Percentiles rank a stretch among this genome's conserved stretches.
Conservation (phyloP, 2,888 invertebrate species). For the Tetheella fluctuosa region DNA sequence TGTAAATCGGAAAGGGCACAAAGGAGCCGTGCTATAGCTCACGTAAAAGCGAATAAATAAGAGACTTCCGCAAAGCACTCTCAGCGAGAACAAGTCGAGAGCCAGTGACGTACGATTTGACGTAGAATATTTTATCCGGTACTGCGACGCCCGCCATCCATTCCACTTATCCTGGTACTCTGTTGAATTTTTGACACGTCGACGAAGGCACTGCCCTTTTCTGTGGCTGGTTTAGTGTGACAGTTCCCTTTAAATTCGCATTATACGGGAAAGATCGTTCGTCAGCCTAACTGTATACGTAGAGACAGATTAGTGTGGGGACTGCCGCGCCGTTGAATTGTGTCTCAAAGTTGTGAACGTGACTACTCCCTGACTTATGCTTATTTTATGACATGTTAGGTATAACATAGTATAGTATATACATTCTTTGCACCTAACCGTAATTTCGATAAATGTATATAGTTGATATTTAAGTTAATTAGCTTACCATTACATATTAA, state of each 20-base stretch:
- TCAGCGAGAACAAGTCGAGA: slow-evolving; percentile 74
- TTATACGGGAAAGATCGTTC: slow-evolving; percentile 59
- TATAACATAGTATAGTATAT: neutral
- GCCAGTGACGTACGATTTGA: slow-evolving; percentile 82
- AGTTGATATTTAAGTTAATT: neutral
- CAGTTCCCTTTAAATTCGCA: slow-evolving; percentile 74
- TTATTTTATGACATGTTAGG: slow-evolving; percentile 11
- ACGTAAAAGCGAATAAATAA: slow-evolving; percentile 81
- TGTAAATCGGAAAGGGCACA: slow-evolving; percentile 72
- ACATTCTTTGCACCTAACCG: neutral
- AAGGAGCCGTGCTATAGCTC: slow-evolving; percentile 69
- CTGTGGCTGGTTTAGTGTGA: slow-evolving; percentile 74
- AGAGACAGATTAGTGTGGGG: slow-evolving; percentile 40
- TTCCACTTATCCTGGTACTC: slow-evolving; percentile 81
- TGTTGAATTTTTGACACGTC: slow-evolving; percentile 82
- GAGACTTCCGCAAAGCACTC: slow-evolving; percentile 79
- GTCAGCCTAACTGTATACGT: slow-evolving; percentile 46
- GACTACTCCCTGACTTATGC: slow-evolving; percentile 12
- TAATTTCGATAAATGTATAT: neutral
- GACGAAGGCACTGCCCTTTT: slow-evolving; percentile 71
- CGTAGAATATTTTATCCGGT: slow-evolving; percentile 81
- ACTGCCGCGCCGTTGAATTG: slow-evolving; percentile 28
- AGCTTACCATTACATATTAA: neutral
- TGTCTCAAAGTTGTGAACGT: slow-evolving; percentile 23
- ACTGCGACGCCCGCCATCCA: slow-evolving; percentile 73